Evolutionary conservation across 2,888 invertebrate genomes (phyloP).

Genomic region (Teinopalpus imperialis): DNA sequence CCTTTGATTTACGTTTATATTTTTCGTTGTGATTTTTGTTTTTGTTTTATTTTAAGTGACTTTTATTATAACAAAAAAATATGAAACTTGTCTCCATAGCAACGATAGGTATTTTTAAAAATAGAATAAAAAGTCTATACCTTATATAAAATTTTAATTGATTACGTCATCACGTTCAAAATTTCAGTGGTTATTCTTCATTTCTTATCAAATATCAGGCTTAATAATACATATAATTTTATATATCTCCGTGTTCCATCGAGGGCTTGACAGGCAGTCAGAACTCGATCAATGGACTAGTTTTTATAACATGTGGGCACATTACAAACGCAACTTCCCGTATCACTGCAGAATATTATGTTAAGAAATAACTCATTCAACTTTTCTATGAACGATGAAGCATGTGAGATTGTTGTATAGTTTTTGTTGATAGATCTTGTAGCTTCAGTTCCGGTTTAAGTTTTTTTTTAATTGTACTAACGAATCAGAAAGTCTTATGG

Average conservation of each 20-base stretch:
- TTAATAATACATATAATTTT: too few species aligned
- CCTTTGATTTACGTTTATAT: too few species aligned
- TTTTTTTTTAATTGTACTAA: slow-evolving; percentile 22
- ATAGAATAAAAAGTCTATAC: too few species aligned
- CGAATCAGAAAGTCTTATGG: slow-evolving; percentile 1
- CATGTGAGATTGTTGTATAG: neutral
- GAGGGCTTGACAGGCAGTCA: neutral
- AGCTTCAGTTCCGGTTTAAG: slow-evolving; percentile 7
- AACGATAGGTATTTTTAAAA: too few species aligned
- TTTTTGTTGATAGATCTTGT: slow-evolving; percentile 9
- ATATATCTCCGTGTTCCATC: slow-evolving; percentile 5
- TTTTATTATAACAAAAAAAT: too few species aligned
- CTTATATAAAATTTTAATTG: too few species aligned
- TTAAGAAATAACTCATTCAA: slow-evolving; percentile 27
- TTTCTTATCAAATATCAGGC: too few species aligned
- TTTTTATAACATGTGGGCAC: slow-evolving; percentile 13
- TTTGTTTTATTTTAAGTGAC: too few species aligned
- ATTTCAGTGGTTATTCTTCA: too few species aligned
- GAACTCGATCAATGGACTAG: slow-evolving; percentile 17
- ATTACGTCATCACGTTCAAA: too few species aligned
- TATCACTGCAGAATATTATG: slow-evolving; percentile 20
- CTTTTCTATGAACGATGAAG: slow-evolving; percentile 27
- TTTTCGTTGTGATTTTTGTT: too few species aligned
- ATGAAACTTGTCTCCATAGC: too few species aligned
- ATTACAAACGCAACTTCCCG: slow-evolving; percentile 28